Evolutionary conservation across 2,888 invertebrate species (phyloP), one percentile per base, ranked within the genome.

Genomic region (Beris morrisii): DNA sequence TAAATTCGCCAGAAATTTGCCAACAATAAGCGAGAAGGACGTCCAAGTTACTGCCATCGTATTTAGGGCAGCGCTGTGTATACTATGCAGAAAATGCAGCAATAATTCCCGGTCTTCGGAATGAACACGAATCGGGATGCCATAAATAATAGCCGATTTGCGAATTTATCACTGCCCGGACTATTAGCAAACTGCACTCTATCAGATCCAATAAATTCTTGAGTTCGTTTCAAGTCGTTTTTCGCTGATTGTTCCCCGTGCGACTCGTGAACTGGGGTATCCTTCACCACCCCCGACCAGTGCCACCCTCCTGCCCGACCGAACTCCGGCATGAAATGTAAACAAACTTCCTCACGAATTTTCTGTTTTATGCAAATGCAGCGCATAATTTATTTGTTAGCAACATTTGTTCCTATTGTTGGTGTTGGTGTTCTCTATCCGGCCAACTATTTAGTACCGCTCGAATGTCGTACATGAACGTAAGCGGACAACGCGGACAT

Each of bases 331-430:
- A 12, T 5, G 11, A 11, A 57, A 43, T 22, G 66, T 66, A 55
- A 56, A 63, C 56, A 52, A 53, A 52, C 53, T 61, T 54, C 30
- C 66, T 66, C 61, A 66, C 66, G 66, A 63, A 63, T 63, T 66
- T 44, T 55, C 45, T 63, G 66, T 66, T 66, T 66, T 63, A 66
- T 61, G 63, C 61, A 63, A 66, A 63, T 66, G 56, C 56, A 61
- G 52, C 13, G 32, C 52, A 52, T 52, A 65, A 50, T 58, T 57
- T 57, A 65, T 65, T 43, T 58, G 38, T 54, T 32, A 38, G 44
- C 30, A 55, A 55, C 38, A 55, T 13, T 55, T 38, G 38, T 38
- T 38, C 38, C 38, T 38, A 28, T 15, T 53, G 48, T 48, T 15
- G 48, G 5, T 15, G 48, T 48, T 48, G 6, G 48, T 48, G 22